Evolutionary conservation across 2,888 invertebrate genomes (phyloP).

Genomic region (Lepidochrysops patricia): DNA sequence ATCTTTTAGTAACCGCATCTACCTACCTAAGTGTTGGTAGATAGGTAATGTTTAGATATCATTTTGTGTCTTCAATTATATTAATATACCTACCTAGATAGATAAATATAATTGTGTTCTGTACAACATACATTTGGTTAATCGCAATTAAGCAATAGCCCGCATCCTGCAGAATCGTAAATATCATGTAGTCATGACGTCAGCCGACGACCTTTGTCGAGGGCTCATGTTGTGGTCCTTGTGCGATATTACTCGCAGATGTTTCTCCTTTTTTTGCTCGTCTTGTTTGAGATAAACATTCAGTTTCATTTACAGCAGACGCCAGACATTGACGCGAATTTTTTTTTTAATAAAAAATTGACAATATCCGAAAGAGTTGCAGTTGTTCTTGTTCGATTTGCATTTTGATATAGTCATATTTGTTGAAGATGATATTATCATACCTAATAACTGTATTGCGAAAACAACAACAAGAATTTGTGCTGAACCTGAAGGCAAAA

Average conservation of each 20-base stretch:
- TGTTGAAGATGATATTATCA: background rate
- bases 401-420: background rate
- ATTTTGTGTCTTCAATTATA: too few relatives aligned
- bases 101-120: too few relatives aligned
- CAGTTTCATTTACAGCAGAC: background rate
- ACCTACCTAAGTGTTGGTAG: too few relatives aligned
- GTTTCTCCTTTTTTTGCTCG: constrained; percentile 20
- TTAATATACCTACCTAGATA: too few relatives aligned
- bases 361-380: background rate
- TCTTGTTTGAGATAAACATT: background rate
- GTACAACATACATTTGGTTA: background rate
- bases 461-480: background rate
- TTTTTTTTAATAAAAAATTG: background rate
- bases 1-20: too few relatives aligned
- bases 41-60: too few relatives aligned
- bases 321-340: background rate
- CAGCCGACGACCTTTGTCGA: constrained; percentile 53
- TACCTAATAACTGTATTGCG: background rate
- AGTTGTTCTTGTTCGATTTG: background rate
- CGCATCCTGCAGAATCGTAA: constrained; percentile 53
- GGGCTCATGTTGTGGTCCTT: constrained; percentile 46
- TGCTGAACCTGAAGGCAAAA: constrained; percentile 11
- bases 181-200: constrained; percentile 64
- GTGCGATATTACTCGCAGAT: constrained; percentile 47
- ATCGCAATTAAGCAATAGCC: constrained; percentile 26